Base-by-base conservation (phyloP, 2,888 invertebrate genomes). In the Netelia inedita region DNA sequence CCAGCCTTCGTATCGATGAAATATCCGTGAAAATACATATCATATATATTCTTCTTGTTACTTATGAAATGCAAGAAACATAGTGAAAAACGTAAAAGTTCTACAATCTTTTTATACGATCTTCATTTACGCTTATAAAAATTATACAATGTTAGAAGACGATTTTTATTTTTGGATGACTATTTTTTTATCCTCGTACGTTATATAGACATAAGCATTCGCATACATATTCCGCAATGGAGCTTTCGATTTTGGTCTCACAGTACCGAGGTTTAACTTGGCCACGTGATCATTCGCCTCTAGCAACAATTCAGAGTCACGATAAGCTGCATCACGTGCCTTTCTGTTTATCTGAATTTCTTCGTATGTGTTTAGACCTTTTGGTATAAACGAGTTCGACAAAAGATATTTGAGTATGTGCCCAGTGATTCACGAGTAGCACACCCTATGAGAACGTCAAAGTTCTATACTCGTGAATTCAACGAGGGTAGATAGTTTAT, bases 281-380 rank as follows among this genome's bases (percentile, higher is more conserved):
- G 81, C 35, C 74, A 82, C 85, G 85, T 71, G 81, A 76, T 84
- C 65, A 68, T 53, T 11, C 73, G 84, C 80, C 84, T 69, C 57
- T n/a, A 41, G 73, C 84, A 50, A 81, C 84, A 50, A 81, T 78
- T 59, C 73, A 69, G 55, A 65, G 69, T 78, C 50, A 66, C 69
- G 63, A 71, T 79, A 78, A 85, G 81, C 85, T 81, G 74, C 19
- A 81, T 85, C 85, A 85, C 85, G 85, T 85, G 85, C 63, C 78
- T 85, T 74, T 65, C 65, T 85, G 85, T 85, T 85, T 85, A 82
- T 85, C 68, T 71, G 68, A 74, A 85, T 85, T 78, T 85, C 71
- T 65, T 69, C 78, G 81, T 82, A 72, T 69, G 65, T 59, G 35
- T 55, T 81, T 59, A 35, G 78, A 59, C 59, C 85, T 63, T 85